Evolutionary conservation across 2,888 invertebrate species (phyloP), one percentile per base, ranked within the genome.

Genomic region (Catocala fraxini): DNA sequence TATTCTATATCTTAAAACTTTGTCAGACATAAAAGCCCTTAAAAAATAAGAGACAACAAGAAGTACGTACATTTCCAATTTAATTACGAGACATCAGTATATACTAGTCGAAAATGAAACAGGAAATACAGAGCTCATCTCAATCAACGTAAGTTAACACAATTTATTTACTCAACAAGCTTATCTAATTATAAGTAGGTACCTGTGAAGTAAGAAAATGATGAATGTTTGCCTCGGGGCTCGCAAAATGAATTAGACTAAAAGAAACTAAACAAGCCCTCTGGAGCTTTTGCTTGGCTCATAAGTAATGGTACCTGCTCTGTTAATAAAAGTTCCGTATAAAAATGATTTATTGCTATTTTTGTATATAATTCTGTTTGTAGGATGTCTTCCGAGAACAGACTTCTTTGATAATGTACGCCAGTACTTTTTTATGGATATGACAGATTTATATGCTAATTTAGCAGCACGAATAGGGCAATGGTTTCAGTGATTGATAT

Each of bases 191-290:
- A n/a, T n/a, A n/a, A n/a, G n/a, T 34, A 59, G 63, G 49, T 55
- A 63, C 35, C 48, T 54, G 51, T 43, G 46, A 41, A 52, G 13
- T 33, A 57, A 48, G 55, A 63, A 68, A 63, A 75, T 78, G 73
- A 77, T 75, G 61, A 77, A 73, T 75, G 73, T 67, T 68, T 54
- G 43, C 56, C 60, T 12, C 62, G 68, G 58, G 65, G 59, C 63
- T 51, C 57, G 53, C 59, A 64, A 70, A 72, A 46, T 66, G 66
- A 70, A 72, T 77, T 71, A 70, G 65, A 70, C 59, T 59, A 59
- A 76, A 75, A 66, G 51, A 77, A 76, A 67, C 62, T 70, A 74
- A 73, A 71, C 58, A 75, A 70, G 57, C 41, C 58, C 63, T 47
- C 58, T n/a, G 9, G 71, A 56, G 70, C 51, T 33, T 46, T 46